These are phyloP conservation scores for Machaerirhynchus nigripectus DNA, from an alignment of 2,113 vertebrate species.

Conservation along the genomic window DNA sequence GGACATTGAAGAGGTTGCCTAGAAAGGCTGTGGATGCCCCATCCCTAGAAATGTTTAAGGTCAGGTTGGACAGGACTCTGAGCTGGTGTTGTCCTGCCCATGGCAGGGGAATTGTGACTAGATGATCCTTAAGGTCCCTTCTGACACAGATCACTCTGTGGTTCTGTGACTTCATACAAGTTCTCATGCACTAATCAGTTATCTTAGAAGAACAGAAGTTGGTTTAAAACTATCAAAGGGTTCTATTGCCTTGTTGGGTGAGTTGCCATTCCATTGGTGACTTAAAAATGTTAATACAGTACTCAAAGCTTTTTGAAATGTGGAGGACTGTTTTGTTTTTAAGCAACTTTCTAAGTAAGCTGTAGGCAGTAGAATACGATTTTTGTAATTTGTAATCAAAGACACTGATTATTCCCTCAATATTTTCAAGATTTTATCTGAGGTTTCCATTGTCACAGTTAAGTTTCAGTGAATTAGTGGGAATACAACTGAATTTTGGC, in stretches of 20 bases:
- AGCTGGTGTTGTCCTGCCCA: rapidly evolving
- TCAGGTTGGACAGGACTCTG: neutral
- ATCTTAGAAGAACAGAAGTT: neutral
- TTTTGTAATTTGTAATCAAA: neutral
- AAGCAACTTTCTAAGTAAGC: neutral
- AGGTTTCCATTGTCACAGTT: neutral
- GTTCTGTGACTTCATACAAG: neutral
- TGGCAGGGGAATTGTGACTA: too few relatives aligned
- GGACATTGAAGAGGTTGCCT: neutral
- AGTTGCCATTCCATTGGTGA: neutral
- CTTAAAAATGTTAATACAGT: neutral
- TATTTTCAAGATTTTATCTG: neutral
- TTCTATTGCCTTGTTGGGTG: neutral
- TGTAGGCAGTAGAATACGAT: neutral
- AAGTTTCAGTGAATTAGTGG: neutral
- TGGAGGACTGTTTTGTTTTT: neutral
- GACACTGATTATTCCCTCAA: neutral
- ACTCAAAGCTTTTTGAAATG: neutral
- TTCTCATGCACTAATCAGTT: rapidly evolving
- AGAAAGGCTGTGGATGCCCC: neutral
- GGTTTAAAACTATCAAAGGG: neutral
- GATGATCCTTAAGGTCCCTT: neutral
- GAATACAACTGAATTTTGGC: neutral
- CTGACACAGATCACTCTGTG: neutral
- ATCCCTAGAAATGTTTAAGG: neutral